Percentiles rank a stretch among this genome's conserved stretches.
Conservation (phyloP, 2,113 vertebrate genomes). For the Oxyura jamaicensis region DNA sequence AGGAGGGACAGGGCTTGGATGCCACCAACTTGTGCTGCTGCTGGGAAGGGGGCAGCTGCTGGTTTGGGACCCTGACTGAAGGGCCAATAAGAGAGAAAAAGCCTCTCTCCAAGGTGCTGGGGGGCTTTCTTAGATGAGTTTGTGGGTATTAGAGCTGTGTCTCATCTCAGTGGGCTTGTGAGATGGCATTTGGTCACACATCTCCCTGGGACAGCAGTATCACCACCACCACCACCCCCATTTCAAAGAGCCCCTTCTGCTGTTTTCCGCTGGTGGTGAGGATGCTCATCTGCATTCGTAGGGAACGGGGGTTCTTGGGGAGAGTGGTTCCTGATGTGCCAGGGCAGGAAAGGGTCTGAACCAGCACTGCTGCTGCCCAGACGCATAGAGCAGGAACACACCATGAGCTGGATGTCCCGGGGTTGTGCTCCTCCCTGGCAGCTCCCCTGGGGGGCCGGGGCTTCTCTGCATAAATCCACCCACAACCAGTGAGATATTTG, state of each 20-base stretch:
- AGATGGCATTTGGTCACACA: not conserved
- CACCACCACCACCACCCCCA: not conserved
- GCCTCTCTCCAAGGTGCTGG: not conserved
- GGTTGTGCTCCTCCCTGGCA: not conserved
- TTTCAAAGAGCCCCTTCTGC: not conserved
- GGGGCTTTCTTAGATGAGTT: not conserved
- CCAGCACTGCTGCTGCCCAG: not conserved
- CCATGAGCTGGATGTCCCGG: not conserved
- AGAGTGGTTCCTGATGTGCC: not conserved
- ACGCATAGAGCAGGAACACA: rapidly evolving
- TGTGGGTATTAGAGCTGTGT: not conserved
- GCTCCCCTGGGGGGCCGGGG: not conserved
- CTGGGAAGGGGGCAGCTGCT: not conserved
- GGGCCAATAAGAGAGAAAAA: not conserved
- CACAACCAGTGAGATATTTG: not conserved
- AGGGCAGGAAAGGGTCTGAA: not conserved
- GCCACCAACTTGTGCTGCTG: not conserved
- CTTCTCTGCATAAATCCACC: not conserved
- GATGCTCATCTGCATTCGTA: not conserved
- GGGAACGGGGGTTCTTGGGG: not conserved
- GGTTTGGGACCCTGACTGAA: not conserved
- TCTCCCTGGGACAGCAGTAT: not conserved
- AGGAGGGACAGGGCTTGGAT: not conserved
- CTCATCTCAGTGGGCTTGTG: not conserved
- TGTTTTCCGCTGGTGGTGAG: not conserved